Percentiles rank a stretch among this genome's conserved stretches.
Evolutionary conservation across 2,888 invertebrate genomes (phyloP).

Genomic region (Steinernema carpocapsae): DNA sequence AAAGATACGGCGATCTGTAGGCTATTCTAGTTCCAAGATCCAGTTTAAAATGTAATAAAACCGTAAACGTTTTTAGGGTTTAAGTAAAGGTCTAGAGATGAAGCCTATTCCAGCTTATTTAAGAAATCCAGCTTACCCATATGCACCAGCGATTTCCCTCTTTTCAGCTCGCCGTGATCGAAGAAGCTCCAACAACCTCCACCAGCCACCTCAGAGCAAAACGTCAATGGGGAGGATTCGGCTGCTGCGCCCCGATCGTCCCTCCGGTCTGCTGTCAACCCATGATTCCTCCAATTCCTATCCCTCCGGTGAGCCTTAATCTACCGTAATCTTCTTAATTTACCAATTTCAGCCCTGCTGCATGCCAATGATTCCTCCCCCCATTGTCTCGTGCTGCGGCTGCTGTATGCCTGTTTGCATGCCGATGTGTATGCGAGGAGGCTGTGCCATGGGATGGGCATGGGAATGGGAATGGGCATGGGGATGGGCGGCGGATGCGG

Average conservation of each 20-base stretch:
- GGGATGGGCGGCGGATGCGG: slow-evolving; percentile 34
- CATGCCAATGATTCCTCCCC: slow-evolving; percentile 27
- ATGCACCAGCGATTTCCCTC: too few species aligned
- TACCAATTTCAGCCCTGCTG: slow-evolving; percentile 26
- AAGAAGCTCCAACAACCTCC: neutral
- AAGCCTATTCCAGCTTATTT: too few species aligned
- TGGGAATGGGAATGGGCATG: too few species aligned
- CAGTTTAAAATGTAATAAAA: too few species aligned
- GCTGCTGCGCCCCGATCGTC: slow-evolving; percentile 23
- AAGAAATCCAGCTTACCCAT: too few species aligned
- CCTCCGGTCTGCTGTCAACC: slow-evolving; percentile 44
- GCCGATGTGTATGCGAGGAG: slow-evolving; percentile 54
- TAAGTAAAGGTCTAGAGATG: too few species aligned
- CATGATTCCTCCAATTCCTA: slow-evolving; percentile 19
- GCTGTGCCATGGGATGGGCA: slow-evolving; percentile 24
- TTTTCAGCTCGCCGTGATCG: slow-evolving; percentile 10
- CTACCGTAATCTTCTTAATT: too few species aligned
- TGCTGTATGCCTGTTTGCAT: slow-evolving; percentile 60
- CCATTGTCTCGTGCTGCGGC: slow-evolving; percentile 47
- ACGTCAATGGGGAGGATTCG: slow-evolving; percentile 37
- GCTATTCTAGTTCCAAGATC: too few species aligned
- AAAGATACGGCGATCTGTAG: too few species aligned
- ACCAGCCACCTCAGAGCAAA: slow-evolving; percentile 27
- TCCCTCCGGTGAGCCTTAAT: slow-evolving; percentile 2
- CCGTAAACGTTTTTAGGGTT: too few species aligned